Base-by-base conservation (phyloP, 1,140 invertebrate genomes). In the Potamilus streckersoni region DNA sequence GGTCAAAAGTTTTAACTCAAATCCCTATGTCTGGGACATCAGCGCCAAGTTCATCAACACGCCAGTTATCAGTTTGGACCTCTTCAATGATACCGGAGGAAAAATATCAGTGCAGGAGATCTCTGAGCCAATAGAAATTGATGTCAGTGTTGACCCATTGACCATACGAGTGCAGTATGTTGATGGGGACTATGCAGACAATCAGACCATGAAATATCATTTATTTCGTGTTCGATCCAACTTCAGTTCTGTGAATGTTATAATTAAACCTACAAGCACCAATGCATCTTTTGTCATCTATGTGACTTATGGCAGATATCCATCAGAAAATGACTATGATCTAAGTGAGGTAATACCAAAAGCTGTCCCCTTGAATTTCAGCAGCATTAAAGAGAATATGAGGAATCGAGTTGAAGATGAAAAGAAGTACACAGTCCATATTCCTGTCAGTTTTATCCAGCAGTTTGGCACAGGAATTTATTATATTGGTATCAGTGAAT, bases 1-100 rank as follows among this genome's bases (percentile, higher is more conserved):
- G 83, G 71, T 85, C 23, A 55, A 82, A 2, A 82, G 79, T 27
- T 76, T 74, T 66, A 67, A 69, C 58, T 74, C 68, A 49, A 85
- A 85, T 60, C 83, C 83, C 2, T 85, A 73, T 65, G 60, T 81
- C 2, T 84, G 83, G 83, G 82, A 80, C 62, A 19, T 64, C 38
- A 82, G 78, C 49, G 79, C 83, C 2, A 64, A 72, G 12, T 66
- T 73, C 14, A 76, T 85, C 15, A 79, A 81, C 27, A 80, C 83
- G 1, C 74, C 83, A 38, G 79, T 85, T 1, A 23, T 87, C 19
- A 83, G 80, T 49, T n/a, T 87, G 15, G 78, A 82, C 60, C 57
- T 86, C 3, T 82, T 81, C 60, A 79, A 84, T 60, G 78, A 67
- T 14, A 56, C 79, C 14, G 82, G 82, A n/a, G 23, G 79, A 0